Evolutionary conservation across 2,797 vertebrate species (phyloP).

Genomic region (Tapera naevia): DNA sequence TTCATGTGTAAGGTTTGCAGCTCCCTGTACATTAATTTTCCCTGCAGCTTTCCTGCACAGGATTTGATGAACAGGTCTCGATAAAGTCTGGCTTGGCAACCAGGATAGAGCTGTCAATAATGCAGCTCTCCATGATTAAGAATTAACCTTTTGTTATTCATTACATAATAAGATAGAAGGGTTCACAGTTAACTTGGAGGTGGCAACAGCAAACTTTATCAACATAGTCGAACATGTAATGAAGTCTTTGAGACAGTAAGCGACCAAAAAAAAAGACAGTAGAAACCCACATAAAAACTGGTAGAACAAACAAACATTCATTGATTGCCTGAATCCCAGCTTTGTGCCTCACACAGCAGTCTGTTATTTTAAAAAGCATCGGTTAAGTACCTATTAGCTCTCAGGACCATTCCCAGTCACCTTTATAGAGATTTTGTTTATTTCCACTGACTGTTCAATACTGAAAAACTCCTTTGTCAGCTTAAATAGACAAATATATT

Average conservation of each 20-base stretch:
- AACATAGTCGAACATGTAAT: background rate
- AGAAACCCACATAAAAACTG: background rate
- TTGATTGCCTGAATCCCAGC: background rate
- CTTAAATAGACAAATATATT: background rate
- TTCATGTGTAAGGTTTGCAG: background rate
- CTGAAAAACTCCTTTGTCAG: background rate
- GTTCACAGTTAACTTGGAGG: background rate
- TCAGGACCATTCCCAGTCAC: background rate
- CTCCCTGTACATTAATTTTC: background rate
- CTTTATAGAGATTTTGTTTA: background rate
- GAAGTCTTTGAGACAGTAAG: background rate
- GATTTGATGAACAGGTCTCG: background rate
- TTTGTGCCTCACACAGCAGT: accelerated
- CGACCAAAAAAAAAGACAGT: background rate
- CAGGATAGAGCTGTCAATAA: background rate
- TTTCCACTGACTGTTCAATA: background rate
- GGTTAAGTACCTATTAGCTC: background rate
- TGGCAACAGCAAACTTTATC: background rate
- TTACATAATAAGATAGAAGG: background rate
- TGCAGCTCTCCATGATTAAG: background rate
- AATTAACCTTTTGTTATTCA: accelerated
- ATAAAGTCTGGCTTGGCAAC: background rate
- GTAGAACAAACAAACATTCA: accelerated
- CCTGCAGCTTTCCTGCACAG: background rate
- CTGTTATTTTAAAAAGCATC: background rate